phyloP scores from a whole-genome alignment of 2,797 vertebrate species.

The Aotus griseimembra region DNA sequence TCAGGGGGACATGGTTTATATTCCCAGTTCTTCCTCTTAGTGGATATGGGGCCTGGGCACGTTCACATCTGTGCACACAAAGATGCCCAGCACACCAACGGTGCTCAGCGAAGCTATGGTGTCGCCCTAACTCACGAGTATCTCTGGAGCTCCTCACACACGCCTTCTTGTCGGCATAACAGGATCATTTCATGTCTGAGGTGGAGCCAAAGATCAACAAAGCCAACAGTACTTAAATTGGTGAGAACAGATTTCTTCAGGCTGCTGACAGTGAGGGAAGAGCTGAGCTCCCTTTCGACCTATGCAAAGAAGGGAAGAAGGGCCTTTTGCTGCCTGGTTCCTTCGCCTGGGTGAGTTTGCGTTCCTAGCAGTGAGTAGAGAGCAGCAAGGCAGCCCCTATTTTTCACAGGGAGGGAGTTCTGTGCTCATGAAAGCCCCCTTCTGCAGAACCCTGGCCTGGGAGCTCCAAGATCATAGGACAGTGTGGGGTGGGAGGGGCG shows the following conservation, averaged over 20 bases:
- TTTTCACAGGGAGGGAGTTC: background rate
- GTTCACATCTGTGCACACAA: rapidly evolving
- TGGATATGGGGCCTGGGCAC: background rate
- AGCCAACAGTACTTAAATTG: rapidly evolving
- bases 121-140: rapidly evolving
- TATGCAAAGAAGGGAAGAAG: background rate
- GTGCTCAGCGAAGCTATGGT: rapidly evolving
- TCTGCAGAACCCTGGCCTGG: background rate
- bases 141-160: background rate
- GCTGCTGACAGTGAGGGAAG: background rate
- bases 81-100: background rate
- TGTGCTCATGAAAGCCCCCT: background rate
- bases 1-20: background rate
- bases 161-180: background rate
- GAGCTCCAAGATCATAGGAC: background rate
- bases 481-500: background rate
- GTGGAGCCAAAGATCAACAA: background rate
- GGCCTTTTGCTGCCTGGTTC: background rate
- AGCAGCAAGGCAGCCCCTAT: background rate
- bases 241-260: background rate
- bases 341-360: background rate
- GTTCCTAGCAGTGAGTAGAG: background rate
- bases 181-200: background rate
- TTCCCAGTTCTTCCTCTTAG: background rate
- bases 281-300: background rate